These are phyloP conservation scores for Neodiprion fabricii DNA, from an alignment of 1,140 invertebrate species.

Conservation along the genomic window DNA sequence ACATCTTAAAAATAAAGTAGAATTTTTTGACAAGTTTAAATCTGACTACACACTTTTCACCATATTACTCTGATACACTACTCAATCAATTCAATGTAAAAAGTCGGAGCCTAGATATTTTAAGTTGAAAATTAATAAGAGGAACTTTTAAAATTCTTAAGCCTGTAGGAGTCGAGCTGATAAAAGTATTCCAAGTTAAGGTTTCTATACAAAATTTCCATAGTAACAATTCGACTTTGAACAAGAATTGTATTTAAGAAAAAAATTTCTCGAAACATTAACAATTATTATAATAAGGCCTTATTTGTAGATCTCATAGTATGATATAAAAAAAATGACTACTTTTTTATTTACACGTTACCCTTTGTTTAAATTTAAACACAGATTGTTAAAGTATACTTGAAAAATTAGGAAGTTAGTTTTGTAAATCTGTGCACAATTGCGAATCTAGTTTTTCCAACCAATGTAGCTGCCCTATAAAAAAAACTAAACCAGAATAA, in stretches of 20 bases:
- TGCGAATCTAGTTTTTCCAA: background rate
- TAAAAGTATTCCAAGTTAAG: background rate
- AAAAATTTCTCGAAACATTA: background rate
- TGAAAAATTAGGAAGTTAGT: too few relatives aligned
- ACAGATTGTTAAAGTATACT: background rate
- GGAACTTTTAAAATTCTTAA: conserved; percentile 6
- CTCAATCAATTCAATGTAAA: background rate
- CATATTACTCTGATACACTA: background rate
- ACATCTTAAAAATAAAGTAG: background rate
- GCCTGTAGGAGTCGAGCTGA: background rate
- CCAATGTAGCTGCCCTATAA: too few relatives aligned
- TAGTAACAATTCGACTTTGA: too few relatives aligned
- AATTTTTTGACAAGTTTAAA: background rate
- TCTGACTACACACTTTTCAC: background rate
- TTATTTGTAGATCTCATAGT: background rate
- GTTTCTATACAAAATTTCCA: too few relatives aligned
- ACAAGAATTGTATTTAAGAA: background rate
- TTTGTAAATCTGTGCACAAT: too few relatives aligned
- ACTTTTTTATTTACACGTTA: conserved; percentile 3
- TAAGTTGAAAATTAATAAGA: background rate
- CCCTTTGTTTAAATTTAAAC: background rate
- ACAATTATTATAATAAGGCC: background rate
- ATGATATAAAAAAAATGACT: background rate
- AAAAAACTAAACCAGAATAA: background rate
- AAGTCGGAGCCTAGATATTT: background rate